Percentiles rank a stretch among this genome's conserved stretches.
phyloP scores from a whole-genome alignment of 2,888 invertebrate species.

The Athalia circularis region DNA sequence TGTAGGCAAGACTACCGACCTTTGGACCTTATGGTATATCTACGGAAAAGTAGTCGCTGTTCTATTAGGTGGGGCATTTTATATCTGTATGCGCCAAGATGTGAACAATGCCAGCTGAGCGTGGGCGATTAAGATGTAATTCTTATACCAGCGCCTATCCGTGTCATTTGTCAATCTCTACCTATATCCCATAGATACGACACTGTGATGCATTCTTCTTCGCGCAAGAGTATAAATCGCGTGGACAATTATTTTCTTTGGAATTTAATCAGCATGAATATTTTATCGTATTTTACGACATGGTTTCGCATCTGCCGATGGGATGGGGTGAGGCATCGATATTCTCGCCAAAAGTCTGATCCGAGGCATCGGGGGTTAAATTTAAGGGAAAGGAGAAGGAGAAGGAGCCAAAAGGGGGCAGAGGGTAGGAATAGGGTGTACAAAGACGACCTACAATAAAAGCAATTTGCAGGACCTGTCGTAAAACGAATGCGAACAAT shows the following conservation, averaged over 20 bases:
- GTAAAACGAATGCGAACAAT: constrained; percentile 66
- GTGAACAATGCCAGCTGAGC: too few species aligned
- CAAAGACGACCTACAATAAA: constrained; percentile 59
- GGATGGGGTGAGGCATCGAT: not conserved
- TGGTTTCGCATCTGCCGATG: not conserved
- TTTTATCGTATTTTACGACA: not conserved
- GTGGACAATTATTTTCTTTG: not conserved
- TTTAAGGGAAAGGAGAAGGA: not conserved
- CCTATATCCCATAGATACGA: too few species aligned
- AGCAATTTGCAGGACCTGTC: constrained; percentile 63
- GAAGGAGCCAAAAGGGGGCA: not conserved
- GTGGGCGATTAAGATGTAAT: too few species aligned
- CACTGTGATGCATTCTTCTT: not conserved
- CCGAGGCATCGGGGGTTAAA: too few species aligned
- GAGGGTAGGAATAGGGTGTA: constrained; percentile 2
- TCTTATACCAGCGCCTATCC: too few species aligned
- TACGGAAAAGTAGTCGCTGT: not conserved
- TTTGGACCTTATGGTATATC: constrained; percentile 14
- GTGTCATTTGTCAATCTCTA: too few species aligned
- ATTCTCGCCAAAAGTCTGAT: not conserved
- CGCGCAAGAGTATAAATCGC: not conserved
- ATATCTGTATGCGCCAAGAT: too few species aligned
- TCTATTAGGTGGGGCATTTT: too few species aligned
- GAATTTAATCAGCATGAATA: not conserved
- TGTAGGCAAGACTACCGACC: constrained; percentile 28